These are phyloP conservation scores for Montipora sp. DNA, from an alignment of 64 coral and sea anemone species.

Conservation along the genomic window DNA sequence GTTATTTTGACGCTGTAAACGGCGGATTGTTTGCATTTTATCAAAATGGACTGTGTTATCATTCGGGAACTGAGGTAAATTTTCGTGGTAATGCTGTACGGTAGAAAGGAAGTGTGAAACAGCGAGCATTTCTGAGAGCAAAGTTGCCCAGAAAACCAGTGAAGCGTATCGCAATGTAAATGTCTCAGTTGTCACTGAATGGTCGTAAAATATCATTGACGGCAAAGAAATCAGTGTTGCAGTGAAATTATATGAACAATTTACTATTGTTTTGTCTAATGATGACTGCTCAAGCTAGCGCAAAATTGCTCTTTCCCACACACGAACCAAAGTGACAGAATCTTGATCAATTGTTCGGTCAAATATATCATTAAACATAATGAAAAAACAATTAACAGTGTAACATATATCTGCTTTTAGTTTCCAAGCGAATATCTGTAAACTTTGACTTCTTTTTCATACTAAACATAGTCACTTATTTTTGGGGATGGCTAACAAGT, in stretches of 20 bases:
- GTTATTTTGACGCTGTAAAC: background rate
- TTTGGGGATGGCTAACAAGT: background rate
- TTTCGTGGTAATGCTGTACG: no score
- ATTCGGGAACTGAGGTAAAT: no score
- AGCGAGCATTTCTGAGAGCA: background rate
- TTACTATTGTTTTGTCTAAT: background rate
- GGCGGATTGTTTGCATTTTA: background rate
- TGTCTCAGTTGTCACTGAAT: background rate
- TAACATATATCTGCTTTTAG: background rate
- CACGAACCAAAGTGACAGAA: conserved; percentile 13
- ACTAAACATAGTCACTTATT: background rate
- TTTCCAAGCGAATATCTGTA: background rate
- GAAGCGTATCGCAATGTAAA: background rate
- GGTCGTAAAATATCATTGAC: background rate
- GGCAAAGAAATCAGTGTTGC: background rate
- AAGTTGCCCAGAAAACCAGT: background rate
- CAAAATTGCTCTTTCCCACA: background rate
- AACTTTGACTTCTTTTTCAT: background rate
- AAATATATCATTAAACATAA: conserved; percentile 10
- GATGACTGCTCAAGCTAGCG: background rate
- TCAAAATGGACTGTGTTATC: no score
- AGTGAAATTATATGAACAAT: background rate
- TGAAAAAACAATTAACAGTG: conserved; percentile 29
- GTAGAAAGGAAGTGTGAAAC: background rate
- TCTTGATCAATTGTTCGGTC: conserved; percentile 1